A percentile compares a stretch with the other conserved stretches of the same genome.
phyloP scores from a whole-genome alignment of 1,140 invertebrate species.

The Leptinotarsa defecta region DNA sequence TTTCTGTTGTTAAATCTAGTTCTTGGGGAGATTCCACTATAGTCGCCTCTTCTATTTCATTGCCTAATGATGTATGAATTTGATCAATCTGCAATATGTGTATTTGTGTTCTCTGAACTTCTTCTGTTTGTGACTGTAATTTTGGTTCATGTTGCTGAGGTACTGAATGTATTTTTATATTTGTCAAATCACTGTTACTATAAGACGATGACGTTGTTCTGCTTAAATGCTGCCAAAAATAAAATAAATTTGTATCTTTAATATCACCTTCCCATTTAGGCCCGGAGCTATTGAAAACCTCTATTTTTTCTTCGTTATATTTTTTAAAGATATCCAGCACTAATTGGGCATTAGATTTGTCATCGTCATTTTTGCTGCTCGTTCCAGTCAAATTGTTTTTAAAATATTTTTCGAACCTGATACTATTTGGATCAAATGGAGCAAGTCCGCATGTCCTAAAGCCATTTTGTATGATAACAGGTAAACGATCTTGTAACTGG shows the following conservation, averaged over 20 bases:
- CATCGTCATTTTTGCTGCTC: background rate
- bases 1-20: conserved; percentile 6
- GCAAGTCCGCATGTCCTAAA: conserved; percentile 4
- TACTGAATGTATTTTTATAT: conserved; percentile 6
- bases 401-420: conserved; percentile 8
- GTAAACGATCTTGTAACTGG: conserved; percentile 8
- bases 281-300: conserved; percentile 5
- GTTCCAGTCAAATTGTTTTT: conserved; percentile 8
- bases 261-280: conserved; percentile 6
- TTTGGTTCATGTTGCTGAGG: conserved; percentile 10
- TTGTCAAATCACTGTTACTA: conserved; percentile 10
- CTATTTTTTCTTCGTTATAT: conserved; percentile 10
- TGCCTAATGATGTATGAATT: conserved; percentile 6
- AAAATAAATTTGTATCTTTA: too few relatives aligned
- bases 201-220: background rate
- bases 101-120: conserved; percentile 10
- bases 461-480: conserved; percentile 10
- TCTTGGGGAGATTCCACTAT: conserved; percentile 2
- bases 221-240: too few relatives aligned
- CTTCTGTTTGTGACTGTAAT: conserved; percentile 7
- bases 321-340: conserved; percentile 7
- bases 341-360: conserved; percentile 11
- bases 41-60: conserved; percentile 1
- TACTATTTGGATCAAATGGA: conserved; percentile 10
- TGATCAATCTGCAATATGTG: conserved; percentile 10